Conservation (phyloP, 2,113 vertebrate genomes). For the Coregonus clupeaformis region DNA sequence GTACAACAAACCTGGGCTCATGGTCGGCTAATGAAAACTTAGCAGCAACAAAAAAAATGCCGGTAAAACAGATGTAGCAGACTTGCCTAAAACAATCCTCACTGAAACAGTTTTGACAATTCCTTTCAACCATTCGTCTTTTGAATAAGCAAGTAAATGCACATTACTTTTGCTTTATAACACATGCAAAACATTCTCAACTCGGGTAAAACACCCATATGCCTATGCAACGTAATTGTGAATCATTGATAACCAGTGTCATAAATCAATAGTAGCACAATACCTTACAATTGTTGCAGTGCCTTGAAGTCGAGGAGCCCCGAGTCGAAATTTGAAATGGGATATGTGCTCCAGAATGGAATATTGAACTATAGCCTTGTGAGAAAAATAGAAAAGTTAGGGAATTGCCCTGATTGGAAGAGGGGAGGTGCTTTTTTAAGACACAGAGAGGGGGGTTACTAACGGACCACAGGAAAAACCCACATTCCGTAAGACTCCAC, state of each 20-base stretch:
- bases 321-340: slow-evolving; percentile 71
- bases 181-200: slow-evolving; percentile 10
- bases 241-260: slow-evolving; percentile 22
- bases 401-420: slow-evolving; percentile 78
- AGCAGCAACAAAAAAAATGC: neutral
- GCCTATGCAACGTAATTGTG: neutral
- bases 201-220: neutral
- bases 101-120: neutral
- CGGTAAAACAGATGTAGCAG: slow-evolving; percentile 2
- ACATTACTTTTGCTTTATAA: neutral
- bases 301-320: slow-evolving; percentile 70
- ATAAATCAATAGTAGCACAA: slow-evolving; percentile 32
- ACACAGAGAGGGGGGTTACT: slow-evolving; percentile 70
- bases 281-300: slow-evolving; percentile 70
- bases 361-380: slow-evolving; percentile 75
- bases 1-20: too few relatives aligned
- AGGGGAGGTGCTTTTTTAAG: slow-evolving; percentile 75
- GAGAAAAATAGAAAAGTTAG: slow-evolving; percentile 79
- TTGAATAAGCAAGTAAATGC: neutral
- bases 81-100: neutral
- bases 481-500: slow-evolving; percentile 75
- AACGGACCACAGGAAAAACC: slow-evolving; percentile 76
- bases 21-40: too few relatives aligned
- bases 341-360: slow-evolving; percentile 69
- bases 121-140: neutral